Percentiles rank a stretch among this genome's conserved stretches.
Conservation (phyloP, 2,113 vertebrate species). For the Cairina moschata region DNA sequence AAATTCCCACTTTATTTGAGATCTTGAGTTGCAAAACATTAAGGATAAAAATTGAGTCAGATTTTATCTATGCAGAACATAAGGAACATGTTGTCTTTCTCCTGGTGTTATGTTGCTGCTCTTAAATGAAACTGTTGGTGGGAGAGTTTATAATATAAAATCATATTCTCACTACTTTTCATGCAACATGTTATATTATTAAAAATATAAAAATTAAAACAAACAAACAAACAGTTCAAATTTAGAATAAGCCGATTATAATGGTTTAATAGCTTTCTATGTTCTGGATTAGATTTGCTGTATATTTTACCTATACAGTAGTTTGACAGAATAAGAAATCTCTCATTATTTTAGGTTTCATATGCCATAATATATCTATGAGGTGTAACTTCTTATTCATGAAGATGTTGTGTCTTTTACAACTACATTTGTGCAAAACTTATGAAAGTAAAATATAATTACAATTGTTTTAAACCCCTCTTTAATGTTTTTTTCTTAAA, state of each 20-base stretch:
- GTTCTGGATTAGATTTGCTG: neutral
- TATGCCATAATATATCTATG: neutral
- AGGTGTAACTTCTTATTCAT: neutral
- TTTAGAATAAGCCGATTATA: neutral
- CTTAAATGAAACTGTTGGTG: neutral
- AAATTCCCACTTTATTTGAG: neutral
- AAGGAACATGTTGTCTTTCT: neutral
- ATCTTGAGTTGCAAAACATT: neutral
- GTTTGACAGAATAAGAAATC: neutral
- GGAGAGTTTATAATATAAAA: neutral
- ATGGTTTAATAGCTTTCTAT: neutral
- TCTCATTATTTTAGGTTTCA: neutral
- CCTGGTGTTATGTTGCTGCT: neutral
- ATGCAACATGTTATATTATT: neutral
- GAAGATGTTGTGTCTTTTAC: neutral
- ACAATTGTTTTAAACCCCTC: neutral
- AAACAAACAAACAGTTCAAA: neutral
- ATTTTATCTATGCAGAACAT: neutral
- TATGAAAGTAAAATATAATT: constrained; percentile 58
- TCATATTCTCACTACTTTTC: neutral
- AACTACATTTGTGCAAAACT: constrained; percentile 9
- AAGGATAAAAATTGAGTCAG: neutral
- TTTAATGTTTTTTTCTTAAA: neutral
- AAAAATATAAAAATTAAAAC: neutral
- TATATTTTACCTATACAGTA: neutral